Evolutionary conservation across 1,140 invertebrate species (phyloP).

Genomic region (Chironomus striatipennis): DNA sequence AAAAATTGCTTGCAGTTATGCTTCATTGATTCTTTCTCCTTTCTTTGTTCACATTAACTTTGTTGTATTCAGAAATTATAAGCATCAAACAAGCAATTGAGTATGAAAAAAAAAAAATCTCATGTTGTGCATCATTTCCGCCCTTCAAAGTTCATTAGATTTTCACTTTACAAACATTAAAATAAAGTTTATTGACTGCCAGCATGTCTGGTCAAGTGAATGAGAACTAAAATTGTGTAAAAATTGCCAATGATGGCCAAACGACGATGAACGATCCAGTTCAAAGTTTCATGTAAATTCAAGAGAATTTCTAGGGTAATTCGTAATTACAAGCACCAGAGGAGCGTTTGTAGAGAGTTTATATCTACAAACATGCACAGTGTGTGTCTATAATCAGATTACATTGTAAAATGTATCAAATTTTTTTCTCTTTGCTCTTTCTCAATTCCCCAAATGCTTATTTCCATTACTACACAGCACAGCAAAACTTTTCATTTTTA

Average conservation of each 20-base stretch:
- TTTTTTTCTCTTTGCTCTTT: too few species aligned
- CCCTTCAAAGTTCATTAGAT: neutral
- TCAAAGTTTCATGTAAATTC: too few species aligned
- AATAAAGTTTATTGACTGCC: neutral
- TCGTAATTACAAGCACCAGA: too few species aligned
- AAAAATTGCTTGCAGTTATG: too few species aligned
- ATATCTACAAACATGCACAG: too few species aligned
- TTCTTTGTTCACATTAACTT: neutral
- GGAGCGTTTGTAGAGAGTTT: too few species aligned
- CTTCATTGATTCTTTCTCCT: too few species aligned
- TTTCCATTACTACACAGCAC: neutral
- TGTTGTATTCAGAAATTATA: neutral
- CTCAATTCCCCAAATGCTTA: constrained; percentile 6
- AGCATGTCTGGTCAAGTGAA: neutral
- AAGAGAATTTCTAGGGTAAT: too few species aligned
- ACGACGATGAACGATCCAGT: too few species aligned
- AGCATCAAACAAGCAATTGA: neutral
- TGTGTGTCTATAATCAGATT: neutral
- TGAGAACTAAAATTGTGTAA: too few species aligned
- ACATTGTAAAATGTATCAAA: neutral
- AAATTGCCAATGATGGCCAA: too few species aligned
- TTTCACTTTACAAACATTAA: neutral
- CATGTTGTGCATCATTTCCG: neutral
- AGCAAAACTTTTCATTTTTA: neutral
- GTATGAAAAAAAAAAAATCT: neutral